Evolutionary conservation across 1,140 invertebrate species (phyloP), one percentile per base, ranked within the genome.

Genomic region (Lerema accius): DNA sequence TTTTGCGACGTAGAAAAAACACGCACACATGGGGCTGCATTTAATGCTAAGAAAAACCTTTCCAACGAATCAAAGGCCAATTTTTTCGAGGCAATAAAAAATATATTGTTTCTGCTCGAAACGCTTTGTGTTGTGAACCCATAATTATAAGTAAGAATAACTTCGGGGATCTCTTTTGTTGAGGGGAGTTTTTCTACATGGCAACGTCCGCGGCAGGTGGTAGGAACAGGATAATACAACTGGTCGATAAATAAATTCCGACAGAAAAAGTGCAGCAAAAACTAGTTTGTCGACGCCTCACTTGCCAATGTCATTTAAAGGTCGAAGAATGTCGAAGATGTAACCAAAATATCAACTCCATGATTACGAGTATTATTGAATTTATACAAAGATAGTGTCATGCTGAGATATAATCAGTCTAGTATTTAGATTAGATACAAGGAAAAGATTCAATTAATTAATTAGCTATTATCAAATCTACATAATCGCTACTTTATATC

Each of bases 71-170:
- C 80, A 69, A 72, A 80, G 76, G 79, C 73, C 73, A 71, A 72
- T 72, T 87, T 90, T 90, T 88, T 89, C 61, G 63, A 40, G 28
- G 71, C 68, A 84, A 76, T 62, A 75, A 71, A 89, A 88, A 86
- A 84, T 65, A 46, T 56, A 71, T 68, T 73, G 71, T 78, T 80
- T 82, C 72, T 76, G 68, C 69, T 68, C 78, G 71, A 80, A 87
- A 80, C 66, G 75, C 81, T 86, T 89, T 84, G 80, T 84, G 76
- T 89, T 85, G 80, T 83, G 76, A 78, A 65, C 61, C 43, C 80
- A 72, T 86, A 90, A 89, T 90, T 86, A 89, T 88, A 84, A 86
- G 79, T 78, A 82, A 84, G 80, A 89, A 89, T 89, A 88, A 89
- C 77, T 86, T 89, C 78, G 78, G 84, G 84, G 84, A 80, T 83